phyloP scores from a whole-genome alignment of 2,797 vertebrate species.

The Eulemur mongoz region DNA sequence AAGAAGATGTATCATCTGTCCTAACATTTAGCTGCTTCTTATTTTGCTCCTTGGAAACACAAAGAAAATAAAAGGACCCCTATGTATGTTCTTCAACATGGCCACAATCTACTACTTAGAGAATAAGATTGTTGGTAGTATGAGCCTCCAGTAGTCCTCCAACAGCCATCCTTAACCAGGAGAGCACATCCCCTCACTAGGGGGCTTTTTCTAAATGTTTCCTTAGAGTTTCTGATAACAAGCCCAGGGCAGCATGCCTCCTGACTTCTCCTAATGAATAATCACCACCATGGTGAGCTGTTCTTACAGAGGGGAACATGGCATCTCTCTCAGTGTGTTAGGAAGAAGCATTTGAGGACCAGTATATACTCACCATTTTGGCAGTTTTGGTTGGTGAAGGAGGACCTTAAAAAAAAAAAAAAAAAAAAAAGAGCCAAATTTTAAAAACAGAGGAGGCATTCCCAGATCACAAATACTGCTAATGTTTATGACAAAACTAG shows the following conservation, averaged over 20 bases:
- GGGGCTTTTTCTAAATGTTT: not conserved
- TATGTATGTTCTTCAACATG: not conserved
- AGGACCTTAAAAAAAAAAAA: conserved; percentile 89
- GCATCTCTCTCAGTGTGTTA: not conserved
- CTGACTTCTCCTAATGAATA: not conserved
- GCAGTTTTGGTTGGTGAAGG: conserved; percentile 95
- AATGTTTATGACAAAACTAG: conserved; percentile 30
- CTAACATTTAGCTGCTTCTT: not conserved
- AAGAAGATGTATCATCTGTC: not conserved
- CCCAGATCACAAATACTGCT: conserved; percentile 21
- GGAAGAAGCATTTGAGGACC: not conserved
- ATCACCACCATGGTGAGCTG: not conserved
- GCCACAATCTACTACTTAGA: not conserved
- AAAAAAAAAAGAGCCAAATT: conserved; percentile 57
- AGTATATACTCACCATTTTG: conserved; percentile 85
- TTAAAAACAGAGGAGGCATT: conserved; percentile 67
- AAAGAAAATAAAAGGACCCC: not conserved
- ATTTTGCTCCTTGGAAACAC: not conserved
- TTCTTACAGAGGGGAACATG: rapidly evolving
- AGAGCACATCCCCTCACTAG: not conserved
- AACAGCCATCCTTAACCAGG: not conserved
- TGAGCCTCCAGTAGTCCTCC: not conserved
- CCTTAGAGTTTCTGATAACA: not conserved
- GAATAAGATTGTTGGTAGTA: not conserved
- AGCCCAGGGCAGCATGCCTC: not conserved